phyloP scores from a whole-genome alignment of 2,888 invertebrate species.

The Priocnemis perturbator region DNA sequence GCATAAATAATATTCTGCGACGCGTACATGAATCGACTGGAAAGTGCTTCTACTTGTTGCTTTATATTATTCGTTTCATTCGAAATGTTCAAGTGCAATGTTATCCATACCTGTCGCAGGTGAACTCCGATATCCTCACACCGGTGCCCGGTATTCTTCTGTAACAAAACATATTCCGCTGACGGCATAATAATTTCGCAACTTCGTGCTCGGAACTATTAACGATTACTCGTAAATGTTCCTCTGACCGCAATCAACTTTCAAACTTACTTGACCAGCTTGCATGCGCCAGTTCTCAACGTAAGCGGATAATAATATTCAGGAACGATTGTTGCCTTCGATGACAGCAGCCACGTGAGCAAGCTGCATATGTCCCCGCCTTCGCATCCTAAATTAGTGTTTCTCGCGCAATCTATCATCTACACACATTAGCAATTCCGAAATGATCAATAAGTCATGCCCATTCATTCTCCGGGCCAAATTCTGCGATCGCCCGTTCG shows the following conservation, averaged over 20 bases:
- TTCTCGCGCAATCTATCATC: constrained; percentile 87
- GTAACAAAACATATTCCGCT: neutral
- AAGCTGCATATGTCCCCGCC: constrained; percentile 90
- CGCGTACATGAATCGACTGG: too few relatives aligned
- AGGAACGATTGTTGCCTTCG: constrained; percentile 77
- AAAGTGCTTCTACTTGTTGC: too few relatives aligned
- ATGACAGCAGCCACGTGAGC: constrained; percentile 82
- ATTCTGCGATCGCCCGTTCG: too few relatives aligned
- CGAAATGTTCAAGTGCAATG: too few relatives aligned
- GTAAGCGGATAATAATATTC: constrained; percentile 82
- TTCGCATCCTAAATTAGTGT: constrained; percentile 84
- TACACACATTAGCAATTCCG: constrained; percentile 69
- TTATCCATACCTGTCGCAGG: constrained; percentile 81
- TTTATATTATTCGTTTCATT: too few relatives aligned
- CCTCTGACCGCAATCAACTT: neutral
- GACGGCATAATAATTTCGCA: neutral
- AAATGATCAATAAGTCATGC: too few relatives aligned
- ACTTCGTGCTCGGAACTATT: neutral
- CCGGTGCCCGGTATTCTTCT: constrained; percentile 30
- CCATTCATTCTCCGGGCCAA: too few relatives aligned
- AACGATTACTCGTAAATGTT: neutral
- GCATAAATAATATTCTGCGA: too few relatives aligned
- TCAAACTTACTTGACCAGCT: constrained; percentile 71
- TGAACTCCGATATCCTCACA: constrained; percentile 68
- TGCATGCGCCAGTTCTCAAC: constrained; percentile 76